phyloP scores from a whole-genome alignment of 2,888 invertebrate species.

The Eupeodes latifasciatus region DNA sequence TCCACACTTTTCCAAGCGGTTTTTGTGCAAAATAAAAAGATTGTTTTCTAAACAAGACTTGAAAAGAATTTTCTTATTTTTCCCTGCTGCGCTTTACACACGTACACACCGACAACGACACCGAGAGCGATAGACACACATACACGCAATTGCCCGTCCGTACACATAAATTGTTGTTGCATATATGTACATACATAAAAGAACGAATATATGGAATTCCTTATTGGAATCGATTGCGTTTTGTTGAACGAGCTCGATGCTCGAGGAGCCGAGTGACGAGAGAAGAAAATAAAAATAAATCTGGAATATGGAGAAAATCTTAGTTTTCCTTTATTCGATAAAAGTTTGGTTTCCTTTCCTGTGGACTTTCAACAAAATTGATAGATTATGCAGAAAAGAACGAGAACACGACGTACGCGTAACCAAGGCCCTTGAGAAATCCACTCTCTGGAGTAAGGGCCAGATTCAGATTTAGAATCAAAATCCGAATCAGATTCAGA shows the following conservation, averaged over 20 bases:
- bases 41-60: slow-evolving; percentile 40
- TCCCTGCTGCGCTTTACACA: slow-evolving; percentile 72
- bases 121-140: not conserved
- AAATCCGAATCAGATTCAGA: slow-evolving; percentile 26
- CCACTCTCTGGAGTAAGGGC: slow-evolving; percentile 68
- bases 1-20: slow-evolving; percentile 24
- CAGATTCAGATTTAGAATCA: slow-evolving; percentile 21
- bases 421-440: slow-evolving; percentile 73
- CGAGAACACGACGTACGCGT: slow-evolving; percentile 55
- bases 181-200: not conserved
- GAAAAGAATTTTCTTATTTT: slow-evolving; percentile 40
- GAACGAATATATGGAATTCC: slow-evolving; percentile 61
- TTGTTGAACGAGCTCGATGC: not conserved
- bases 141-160: slow-evolving; percentile 44
- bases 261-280: not conserved
- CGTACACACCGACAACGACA: slow-evolving; percentile 10
- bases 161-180: slow-evolving; percentile 5
- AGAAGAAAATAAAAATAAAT: slow-evolving; percentile 27
- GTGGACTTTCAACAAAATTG: slow-evolving; percentile 27
- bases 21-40: slow-evolving; percentile 27
- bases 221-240: slow-evolving; percentile 76
- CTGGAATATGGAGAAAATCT: slow-evolving; percentile 28
- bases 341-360: not conserved
- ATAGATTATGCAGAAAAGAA: not conserved
- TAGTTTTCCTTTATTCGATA: not conserved